Evolutionary conservation across 92 coral and sea anemone species (phyloP), one percentile per base, ranked within the genome.

Genomic region (Porites lobata): DNA sequence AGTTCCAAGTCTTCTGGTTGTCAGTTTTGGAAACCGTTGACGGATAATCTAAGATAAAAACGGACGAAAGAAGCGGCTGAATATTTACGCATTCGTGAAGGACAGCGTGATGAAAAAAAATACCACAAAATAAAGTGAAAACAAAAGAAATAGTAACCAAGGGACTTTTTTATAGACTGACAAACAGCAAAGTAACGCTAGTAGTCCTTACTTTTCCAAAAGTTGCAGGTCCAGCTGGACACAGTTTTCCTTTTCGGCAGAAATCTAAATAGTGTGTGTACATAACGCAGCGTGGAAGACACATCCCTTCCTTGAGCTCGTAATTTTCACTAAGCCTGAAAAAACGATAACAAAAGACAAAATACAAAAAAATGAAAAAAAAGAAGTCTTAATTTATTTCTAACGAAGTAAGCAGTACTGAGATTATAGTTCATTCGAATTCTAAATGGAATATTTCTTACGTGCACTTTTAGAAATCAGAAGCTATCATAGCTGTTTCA

Each of bases 241-340:
- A 90, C 56, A 88, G 92, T 52, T 93, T 96, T 26, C 90, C 91
- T 84, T 92, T 97, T 71, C 96, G 94, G 88, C 99, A 97, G 92
- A 95, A 97, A 57, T 97, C 99, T 82, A 97, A 74, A 79, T 95
- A 95, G 73, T 97, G 98, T 11, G 98, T 97, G 64, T 96, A 96
- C 94, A 96, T 88, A 14, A 96, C 99, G 87, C 99, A 96, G 9
- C 99, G 93, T 22, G 99, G 99, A 59, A 96, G 91, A 86, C 99
- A 97, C 93, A 95, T 93, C 5, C 99, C 99, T 69, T 97, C 98
- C 85, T 95, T 94, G 61, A 97, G 77, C 70, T 97, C 99, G 92
- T 97, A 97, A 82, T 97, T 97, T 71, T 96, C 95, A 9, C 96
- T 93, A 53, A 97, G 91, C 99, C 99, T 97, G 59, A 75, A 51